Base-by-base conservation (phyloP, 1,140 invertebrate genomes). In the Agrypnia vestita region DNA sequence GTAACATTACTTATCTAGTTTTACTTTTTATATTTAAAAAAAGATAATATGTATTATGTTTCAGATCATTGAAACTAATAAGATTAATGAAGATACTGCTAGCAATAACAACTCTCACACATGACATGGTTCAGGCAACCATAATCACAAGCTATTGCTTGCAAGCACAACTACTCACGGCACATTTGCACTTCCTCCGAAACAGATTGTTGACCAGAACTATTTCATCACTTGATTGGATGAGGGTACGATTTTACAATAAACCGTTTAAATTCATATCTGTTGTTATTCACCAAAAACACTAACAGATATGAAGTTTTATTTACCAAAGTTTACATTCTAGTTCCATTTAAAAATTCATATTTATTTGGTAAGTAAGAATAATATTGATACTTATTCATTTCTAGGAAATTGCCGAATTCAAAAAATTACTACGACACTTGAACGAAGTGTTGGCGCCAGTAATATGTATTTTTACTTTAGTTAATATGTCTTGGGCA, bases 71-170 rank as follows among this genome's bases (percentile, higher is more conserved):
- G 25, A 35, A 35, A 35, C 6, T 35, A 35, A 3, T 35, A 35
- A 35, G 1, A 35, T 35, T 35, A 6, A 35, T 35, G 21, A 93
- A 94, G 84, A 86, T 93, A 47, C 83, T 93, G 25, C 85, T 95
- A 25, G 90, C 94, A 47, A 83, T 93, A 17, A 94, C 93, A 72
- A 94, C 94, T 35, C 85, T 95, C 55, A 93, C 93, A 86, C 94
- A 95, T 82, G 94, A 96, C 85, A 90, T 95, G 86, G 92, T 95
- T 35, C 94, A 95, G 85, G 93, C 94, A 4, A 94, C 94, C 11
- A 91, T 95, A 73, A 92, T 95, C 75, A 94, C 93, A 3, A 95
- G 93, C 87, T 96, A 95, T 83, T 95, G 94, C 82, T 89, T 96
- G 11, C 94, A 95, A 88, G 94, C 93, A n/a, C 94, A 95, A 86